Evolutionary conservation across 2,113 vertebrate genomes (phyloP), one percentile per base, ranked within the genome.

Genomic region (Crypturellus undulatus): DNA sequence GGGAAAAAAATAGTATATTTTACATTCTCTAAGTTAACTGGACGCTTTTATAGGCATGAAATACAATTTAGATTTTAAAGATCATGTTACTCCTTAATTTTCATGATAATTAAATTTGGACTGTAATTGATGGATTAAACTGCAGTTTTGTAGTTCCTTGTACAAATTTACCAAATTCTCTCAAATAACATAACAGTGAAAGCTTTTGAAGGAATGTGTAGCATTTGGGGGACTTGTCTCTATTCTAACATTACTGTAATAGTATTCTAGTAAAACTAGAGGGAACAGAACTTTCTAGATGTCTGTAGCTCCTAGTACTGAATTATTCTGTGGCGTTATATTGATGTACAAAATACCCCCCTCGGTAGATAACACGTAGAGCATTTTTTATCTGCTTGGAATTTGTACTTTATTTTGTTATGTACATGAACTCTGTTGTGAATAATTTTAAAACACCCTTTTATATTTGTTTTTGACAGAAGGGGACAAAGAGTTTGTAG

Each of bases 381-480:
- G 5, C 17, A 25, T n/a, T 64, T 94, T 77, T 80, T 80, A 65
- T 38, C 38, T 87, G 16, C 52, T 38, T 88, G 47, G 79, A 78
- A 80, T 92, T 88, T 69, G 12, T 84, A 17, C 30, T 69, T 4
- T 93, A 90, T 90, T 32, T 36, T 87, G 4, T 90, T 20, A 54
- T 84, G 7, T 90, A 58, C 2, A 1, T 78, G 28, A 87, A 63
- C 30, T 75, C 75, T 73, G 20, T 79, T 90, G 73, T 59, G 22
- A 81, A 90, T 83, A 43, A 71, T 73, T 84, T 67, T 11, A 91
- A 94, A 92, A 2, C 15, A 78, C 8, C 2, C 3, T 84, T 78
- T 92, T 7, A 59, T 68, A 85, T 94, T 93, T 96, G 3, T 89
- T 82, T 92, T 94, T 95, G 49, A 68, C 94, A 97, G 96, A 75